Percentiles rank a stretch among this genome's conserved stretches.
These are phyloP conservation scores for Bombus pyrosoma DNA, from an alignment of 1,140 invertebrate genomes.

Conservation along the genomic window DNA sequence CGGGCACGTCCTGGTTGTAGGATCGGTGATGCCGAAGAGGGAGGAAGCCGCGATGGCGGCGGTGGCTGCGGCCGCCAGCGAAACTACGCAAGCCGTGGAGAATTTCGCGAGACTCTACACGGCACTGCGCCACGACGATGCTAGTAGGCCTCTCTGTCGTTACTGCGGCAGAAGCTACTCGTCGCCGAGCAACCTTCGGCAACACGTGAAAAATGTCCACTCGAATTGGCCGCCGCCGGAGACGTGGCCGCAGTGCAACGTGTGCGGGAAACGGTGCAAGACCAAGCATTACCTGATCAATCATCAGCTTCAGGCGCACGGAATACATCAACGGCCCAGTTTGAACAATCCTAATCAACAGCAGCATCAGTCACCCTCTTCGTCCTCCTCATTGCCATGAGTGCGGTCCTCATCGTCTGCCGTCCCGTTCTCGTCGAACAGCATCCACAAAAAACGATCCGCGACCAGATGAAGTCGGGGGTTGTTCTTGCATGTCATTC, in stretches of 20 bases:
- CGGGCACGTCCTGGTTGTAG: constrained; percentile 82
- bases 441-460: constrained; percentile 3
- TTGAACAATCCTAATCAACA: constrained; percentile 72
- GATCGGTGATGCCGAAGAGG: constrained; percentile 80
- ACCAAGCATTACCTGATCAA: constrained; percentile 90
- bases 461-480: constrained; percentile 33
- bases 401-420: constrained; percentile 56
- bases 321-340: constrained; percentile 85
- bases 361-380: constrained; percentile 68
- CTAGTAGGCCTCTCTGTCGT: constrained; percentile 85
- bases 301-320: constrained; percentile 89
- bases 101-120: constrained; percentile 80
- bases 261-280: constrained; percentile 89
- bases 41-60: constrained; percentile 78
- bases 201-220: constrained; percentile 89
- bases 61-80: constrained; percentile 73
- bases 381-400: constrained; percentile 71
- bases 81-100: constrained; percentile 75
- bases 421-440: not conserved
- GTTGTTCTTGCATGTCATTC: constrained; percentile 1
- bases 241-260: constrained; percentile 87
- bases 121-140: constrained; percentile 77
- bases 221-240: constrained; percentile 86
- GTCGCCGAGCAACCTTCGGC: constrained; percentile 87
- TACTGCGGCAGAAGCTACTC: constrained; percentile 88